These are phyloP conservation scores for Platyscapa corneri DNA, from an alignment of 1,140 invertebrate species.

Conservation along the genomic window DNA sequence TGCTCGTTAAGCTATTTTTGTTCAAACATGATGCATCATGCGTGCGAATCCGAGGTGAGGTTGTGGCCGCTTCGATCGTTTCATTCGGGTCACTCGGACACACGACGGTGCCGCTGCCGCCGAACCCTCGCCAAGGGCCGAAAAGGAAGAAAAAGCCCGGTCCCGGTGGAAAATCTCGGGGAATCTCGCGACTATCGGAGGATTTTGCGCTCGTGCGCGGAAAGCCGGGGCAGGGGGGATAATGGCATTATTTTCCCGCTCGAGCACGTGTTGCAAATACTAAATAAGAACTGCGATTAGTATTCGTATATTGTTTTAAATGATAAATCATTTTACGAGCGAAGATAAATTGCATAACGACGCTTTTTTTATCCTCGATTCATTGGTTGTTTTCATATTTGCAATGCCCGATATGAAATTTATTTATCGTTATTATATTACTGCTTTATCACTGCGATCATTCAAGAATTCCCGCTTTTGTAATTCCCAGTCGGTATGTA, in stretches of 20 bases:
- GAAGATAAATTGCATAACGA: neutral
- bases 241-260: too few species aligned
- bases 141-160: too few species aligned
- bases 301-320: neutral
- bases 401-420: neutral
- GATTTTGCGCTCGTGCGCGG: too few species aligned
- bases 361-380: neutral
- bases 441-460: neutral
- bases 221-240: too few species aligned
- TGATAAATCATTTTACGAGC: neutral
- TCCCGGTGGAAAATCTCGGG: too few species aligned
- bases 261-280: too few species aligned
- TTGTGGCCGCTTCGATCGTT: neutral
- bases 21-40: neutral
- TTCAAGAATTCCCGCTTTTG: neutral
- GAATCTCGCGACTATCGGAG: too few species aligned
- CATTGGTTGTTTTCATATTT: neutral
- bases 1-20: slow-evolving; percentile 7
- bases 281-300: neutral
- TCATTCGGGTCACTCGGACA: neutral
- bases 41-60: too few species aligned
- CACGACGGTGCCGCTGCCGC: too few species aligned
- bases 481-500: neutral
- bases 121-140: too few species aligned
- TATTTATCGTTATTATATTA: neutral